These are phyloP conservation scores for Luscinia luscinia DNA, from an alignment of 2,797 vertebrate species.

Conservation along the genomic window DNA sequence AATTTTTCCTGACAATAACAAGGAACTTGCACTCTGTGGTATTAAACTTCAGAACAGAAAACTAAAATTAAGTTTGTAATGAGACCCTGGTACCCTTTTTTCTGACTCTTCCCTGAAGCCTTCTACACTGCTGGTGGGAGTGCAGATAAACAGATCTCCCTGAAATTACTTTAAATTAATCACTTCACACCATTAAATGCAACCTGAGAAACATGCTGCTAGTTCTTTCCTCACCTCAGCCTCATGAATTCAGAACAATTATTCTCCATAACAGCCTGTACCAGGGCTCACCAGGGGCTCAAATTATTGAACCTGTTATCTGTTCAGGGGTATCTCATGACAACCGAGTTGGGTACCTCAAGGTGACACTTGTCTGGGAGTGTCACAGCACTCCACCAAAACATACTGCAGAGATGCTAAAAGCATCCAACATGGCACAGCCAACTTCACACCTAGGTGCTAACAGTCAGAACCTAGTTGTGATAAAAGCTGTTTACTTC, in stretches of 20 bases:
- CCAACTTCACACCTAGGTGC: background rate
- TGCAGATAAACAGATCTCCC: background rate
- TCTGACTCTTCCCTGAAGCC: background rate
- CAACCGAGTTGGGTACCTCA: background rate
- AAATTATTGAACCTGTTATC: conserved; percentile 4
- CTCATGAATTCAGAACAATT: background rate
- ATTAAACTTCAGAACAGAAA: background rate
- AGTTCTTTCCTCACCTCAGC: background rate
- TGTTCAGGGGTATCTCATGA: background rate
- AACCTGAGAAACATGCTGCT: background rate
- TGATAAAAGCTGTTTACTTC: background rate
- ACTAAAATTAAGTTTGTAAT: background rate
- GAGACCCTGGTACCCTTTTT: background rate
- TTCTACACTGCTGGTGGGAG: background rate
- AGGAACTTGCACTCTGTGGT: background rate
- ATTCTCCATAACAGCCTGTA: background rate
- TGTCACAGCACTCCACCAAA: background rate
- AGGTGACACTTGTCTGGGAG: background rate
- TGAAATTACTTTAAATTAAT: background rate
- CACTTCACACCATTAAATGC: background rate
- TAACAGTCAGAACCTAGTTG: background rate
- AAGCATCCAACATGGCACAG: background rate
- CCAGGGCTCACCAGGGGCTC: background rate
- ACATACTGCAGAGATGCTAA: background rate
- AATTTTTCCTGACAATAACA: background rate